Base-by-base conservation (phyloP, 2,888 invertebrate species). In the Portevinia maculata region DNA sequence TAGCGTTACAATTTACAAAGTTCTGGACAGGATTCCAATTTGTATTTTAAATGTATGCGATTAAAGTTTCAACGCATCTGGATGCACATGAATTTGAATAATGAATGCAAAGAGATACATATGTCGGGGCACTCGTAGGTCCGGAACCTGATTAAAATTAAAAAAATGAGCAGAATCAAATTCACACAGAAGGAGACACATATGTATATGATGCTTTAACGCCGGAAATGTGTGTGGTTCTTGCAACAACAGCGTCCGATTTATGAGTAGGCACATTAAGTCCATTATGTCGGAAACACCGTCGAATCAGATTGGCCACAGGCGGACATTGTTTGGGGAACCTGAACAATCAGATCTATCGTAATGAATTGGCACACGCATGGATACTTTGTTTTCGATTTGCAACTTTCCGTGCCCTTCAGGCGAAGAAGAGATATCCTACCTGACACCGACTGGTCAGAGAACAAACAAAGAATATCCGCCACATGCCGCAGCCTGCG, bases 401-500 rank as follows among this genome's bases (percentile, higher is more conserved):
- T 78, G 28, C 50, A 64, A 64, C 59, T 75, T 67, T 67, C 34
- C 11, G 39, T 28, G 44, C 5, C 55, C 48, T 41, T 21, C 3
- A n/a, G 41, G 46, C 24, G 30, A 28, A 41, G 15, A 57, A 19
- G n/a, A 32, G 30, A 59, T 19, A 59, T 59, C 44, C 44, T 32
- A 28, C 57, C 57, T 41, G 57, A 34, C 57, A 9, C 28, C 21
- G 19, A 41, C 3, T n/a, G 9, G 21, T 17, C 37, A n/a, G 15
- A 13, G 34, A 41, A 11, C 59, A 65, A 55, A 70, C 65, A 76
- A 71, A 71, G 60, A 37, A 81, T 71, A 60, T 76, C 65, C 62
- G 70, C 70, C 81, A 81, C 81, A 81, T 81, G 81, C 76, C 65
- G n/a, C n/a, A n/a, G n/a, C n/a, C n/a, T n/a, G n/a, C n/a, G 44